Evolutionary conservation across 1,140 invertebrate genomes (phyloP).

Genomic region (Pachyrhynchus sulphureomaculatus): DNA sequence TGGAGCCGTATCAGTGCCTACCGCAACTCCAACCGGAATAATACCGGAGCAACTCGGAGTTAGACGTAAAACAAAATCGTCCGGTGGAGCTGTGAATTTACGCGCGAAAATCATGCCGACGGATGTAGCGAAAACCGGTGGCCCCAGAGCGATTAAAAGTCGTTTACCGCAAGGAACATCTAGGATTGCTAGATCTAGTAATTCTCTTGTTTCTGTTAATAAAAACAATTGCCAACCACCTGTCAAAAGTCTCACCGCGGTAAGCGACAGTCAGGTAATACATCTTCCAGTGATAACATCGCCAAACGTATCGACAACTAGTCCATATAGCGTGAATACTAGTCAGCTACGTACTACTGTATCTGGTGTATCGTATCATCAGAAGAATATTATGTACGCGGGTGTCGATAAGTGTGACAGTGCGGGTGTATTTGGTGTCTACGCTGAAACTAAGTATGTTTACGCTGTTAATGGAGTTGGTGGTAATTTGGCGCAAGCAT

Average conservation of each 20-base stretch:
- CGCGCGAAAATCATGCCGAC: slow-evolving; percentile 28
- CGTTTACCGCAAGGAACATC: slow-evolving; percentile 3
- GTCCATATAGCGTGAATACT: slow-evolving; percentile 30
- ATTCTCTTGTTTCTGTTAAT: neutral
- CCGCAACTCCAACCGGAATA: slow-evolving; percentile 37
- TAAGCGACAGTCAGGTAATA: too few species aligned
- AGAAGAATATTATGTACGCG: slow-evolving; percentile 15
- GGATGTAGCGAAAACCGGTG: neutral
- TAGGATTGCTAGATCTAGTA: neutral
- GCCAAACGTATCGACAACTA: too few species aligned
- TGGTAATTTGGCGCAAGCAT: slow-evolving; percentile 48
- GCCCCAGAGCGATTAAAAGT: slow-evolving; percentile 2
- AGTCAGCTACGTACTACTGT: neutral
- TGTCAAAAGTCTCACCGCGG: slow-evolving; percentile 10
- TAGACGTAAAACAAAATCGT: neutral
- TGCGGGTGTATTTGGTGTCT: slow-evolving; percentile 48
- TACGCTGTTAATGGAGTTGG: slow-evolving; percentile 50
- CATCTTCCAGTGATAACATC: too few species aligned
- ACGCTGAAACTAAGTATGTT: slow-evolving; percentile 51
- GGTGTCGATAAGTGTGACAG: slow-evolving; percentile 29
- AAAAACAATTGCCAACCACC: neutral
- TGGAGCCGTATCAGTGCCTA: slow-evolving; percentile 39
- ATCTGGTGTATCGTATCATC: slow-evolving; percentile 14
- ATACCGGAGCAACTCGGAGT: slow-evolving; percentile 15
- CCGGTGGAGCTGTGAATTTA: slow-evolving; percentile 8